Conservation (phyloP, 2,113 vertebrate genomes). For the Ellobius talpinus region DNA sequence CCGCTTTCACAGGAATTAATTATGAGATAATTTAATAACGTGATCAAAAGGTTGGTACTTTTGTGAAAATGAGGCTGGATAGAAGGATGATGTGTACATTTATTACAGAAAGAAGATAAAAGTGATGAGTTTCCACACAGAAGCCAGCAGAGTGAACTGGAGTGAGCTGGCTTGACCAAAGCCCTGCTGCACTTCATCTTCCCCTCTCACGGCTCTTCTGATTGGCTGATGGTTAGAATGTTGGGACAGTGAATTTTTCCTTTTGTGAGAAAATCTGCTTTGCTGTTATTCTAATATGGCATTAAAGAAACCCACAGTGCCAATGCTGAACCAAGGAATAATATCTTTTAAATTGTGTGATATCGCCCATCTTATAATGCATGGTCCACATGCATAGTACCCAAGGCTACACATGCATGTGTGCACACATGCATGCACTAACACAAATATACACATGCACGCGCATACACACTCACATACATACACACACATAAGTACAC, state of each 20-base stretch:
- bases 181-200: neutral
- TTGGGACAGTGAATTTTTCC: neutral
- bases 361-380: neutral
- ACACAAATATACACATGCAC: neutral
- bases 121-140: slow-evolving; percentile 4
- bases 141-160: slow-evolving; percentile 20
- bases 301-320: neutral
- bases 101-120: slow-evolving; percentile 13
- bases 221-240: neutral
- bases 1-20: slow-evolving; percentile 47
- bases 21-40: slow-evolving; percentile 15
- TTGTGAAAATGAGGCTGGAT: slow-evolving; percentile 9
- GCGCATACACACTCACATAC: neutral
- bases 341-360: neutral
- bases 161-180: neutral
- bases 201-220: neutral
- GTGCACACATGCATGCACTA: neutral
- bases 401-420: neutral
- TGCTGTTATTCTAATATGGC: neutral
- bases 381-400: neutral
- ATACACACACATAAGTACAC: too few species aligned
- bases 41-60: slow-evolving; percentile 51
- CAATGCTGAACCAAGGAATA: neutral
- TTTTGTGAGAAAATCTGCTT: neutral
- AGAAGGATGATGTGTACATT: neutral